phyloP scores from a whole-genome alignment of 2,113 vertebrate genomes.

The Chrysochloris asiatica region DNA sequence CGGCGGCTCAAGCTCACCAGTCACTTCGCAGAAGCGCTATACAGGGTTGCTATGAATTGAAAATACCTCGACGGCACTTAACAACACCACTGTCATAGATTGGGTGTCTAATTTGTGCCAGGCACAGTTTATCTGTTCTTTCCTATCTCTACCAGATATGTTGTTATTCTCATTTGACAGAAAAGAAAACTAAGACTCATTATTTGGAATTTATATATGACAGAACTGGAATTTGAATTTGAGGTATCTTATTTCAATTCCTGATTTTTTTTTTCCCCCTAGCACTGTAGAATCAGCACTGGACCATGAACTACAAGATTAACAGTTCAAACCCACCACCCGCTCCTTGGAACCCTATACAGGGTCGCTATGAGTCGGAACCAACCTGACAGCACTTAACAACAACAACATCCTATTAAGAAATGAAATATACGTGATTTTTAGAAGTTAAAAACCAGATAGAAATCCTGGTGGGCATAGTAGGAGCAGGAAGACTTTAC shows the following conservation, averaged over 20 bases:
- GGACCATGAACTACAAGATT: no score
- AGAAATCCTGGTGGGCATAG: neutral
- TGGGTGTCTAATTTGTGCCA: neutral
- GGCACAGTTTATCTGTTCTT: neutral
- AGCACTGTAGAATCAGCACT: no score
- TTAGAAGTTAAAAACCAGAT: neutral
- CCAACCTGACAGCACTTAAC: no score
- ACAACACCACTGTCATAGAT: neutral
- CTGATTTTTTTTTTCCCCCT: neutral
- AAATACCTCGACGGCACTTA: no score
- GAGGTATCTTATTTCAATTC: neutral
- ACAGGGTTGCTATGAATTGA: no score
- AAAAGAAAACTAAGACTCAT: neutral
- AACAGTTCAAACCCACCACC: no score
- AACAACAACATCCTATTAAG: neutral
- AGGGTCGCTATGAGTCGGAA: no score
- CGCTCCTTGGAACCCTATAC: no score
- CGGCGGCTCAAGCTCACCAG: no score
- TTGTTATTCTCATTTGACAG: neutral
- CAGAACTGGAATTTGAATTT: neutral
- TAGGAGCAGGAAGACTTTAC: neutral
- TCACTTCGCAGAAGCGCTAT: no score
- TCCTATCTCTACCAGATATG: slow-evolving; percentile 8
- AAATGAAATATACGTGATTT: neutral
- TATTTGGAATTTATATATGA: neutral